Evolutionary conservation across 2,113 vertebrate species (phyloP).

Genomic region (Microcebus jonahi): DNA sequence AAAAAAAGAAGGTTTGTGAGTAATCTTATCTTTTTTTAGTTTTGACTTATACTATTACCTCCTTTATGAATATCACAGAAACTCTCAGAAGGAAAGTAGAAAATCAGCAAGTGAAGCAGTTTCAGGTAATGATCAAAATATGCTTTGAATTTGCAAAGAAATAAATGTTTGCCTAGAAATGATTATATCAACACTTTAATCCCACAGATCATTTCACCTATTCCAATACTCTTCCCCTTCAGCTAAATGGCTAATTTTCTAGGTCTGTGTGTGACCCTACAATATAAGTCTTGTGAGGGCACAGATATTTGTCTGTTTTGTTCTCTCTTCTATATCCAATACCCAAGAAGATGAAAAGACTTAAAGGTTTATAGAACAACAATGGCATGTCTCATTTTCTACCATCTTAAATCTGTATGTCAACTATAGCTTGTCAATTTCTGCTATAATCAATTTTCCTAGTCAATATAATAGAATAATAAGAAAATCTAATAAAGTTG

Average conservation of each 20-base stretch:
- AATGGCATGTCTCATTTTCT: background rate
- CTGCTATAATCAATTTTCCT: background rate
- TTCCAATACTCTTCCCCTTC: background rate
- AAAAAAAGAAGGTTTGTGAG: background rate
- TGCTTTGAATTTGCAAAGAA: background rate
- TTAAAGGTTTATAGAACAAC: background rate
- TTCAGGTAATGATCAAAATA: constrained; percentile 8
- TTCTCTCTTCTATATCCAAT: background rate
- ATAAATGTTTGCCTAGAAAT: constrained; percentile 14
- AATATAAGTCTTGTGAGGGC: background rate
- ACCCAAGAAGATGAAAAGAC: background rate
- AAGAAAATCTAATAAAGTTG: background rate
- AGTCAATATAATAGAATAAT: background rate
- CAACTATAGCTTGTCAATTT: background rate
- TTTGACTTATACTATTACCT: background rate
- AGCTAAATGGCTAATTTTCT: background rate
- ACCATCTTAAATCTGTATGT: background rate
- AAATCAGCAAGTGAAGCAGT: background rate
- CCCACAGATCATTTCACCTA: background rate
- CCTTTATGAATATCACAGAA: background rate
- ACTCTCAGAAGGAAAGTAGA: background rate
- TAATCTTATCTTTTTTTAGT: background rate
- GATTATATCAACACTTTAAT: background rate
- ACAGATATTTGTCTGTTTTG: background rate
- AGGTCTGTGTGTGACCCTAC: background rate